Conservation (phyloP, 2,888 invertebrate genomes). For the Nymphalis urticae region DNA sequence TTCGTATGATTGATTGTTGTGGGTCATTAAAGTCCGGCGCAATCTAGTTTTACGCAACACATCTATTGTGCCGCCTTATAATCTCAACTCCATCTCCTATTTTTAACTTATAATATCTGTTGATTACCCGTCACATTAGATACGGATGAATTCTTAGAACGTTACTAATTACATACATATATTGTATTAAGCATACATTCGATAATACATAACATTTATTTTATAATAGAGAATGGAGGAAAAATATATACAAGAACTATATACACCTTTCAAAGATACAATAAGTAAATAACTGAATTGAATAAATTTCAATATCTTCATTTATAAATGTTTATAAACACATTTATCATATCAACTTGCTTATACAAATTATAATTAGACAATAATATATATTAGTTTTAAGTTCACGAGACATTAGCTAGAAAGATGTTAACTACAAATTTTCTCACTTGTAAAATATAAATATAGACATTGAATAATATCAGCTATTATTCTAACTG, state of each 20-base stretch:
- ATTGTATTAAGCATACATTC: background rate
- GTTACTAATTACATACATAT: constrained; percentile 16
- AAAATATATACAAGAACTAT: background rate
- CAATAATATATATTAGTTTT: background rate
- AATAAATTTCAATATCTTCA: background rate
- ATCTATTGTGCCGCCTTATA: constrained; percentile 58
- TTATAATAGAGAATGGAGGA: background rate
- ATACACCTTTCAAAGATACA: background rate
- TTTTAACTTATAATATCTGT: constrained; percentile 45
- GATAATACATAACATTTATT: background rate
- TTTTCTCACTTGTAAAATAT: constrained; percentile 7
- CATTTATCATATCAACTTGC: background rate
- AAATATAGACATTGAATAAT: constrained; percentile 20
- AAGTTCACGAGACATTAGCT: background rate
- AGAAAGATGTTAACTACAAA: background rate
- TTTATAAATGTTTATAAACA: background rate
- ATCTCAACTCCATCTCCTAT: constrained; percentile 43
- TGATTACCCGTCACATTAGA: constrained; percentile 64
- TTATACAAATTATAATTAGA: background rate
- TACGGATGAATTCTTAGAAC: constrained; percentile 14
- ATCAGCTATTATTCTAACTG: constrained; percentile 22
- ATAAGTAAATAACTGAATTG: background rate
- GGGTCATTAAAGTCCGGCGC: constrained; percentile 64
- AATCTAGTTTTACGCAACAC: constrained; percentile 76
- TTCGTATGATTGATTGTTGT: constrained; percentile 78